phyloP scores from a whole-genome alignment of 2,797 vertebrate genomes.

The Pachyuromys duprasi region DNA sequence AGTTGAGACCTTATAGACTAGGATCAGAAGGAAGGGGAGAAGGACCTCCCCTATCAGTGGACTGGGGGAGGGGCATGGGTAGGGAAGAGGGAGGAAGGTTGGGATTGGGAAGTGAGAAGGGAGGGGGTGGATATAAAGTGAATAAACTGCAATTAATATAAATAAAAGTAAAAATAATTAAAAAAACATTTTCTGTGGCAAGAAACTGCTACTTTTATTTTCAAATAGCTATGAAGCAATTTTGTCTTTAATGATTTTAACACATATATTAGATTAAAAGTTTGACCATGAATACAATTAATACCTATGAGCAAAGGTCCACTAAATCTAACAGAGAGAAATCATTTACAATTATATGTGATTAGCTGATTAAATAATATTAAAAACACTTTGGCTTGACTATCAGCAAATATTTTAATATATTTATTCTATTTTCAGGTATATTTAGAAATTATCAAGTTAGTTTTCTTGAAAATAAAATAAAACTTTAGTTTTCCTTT shows the following conservation, averaged over 20 bases:
- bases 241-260: neutral
- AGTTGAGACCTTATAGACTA: too few relatives aligned
- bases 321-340: neutral
- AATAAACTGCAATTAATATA: too few relatives aligned
- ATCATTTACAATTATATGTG: neutral
- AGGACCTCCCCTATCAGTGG: too few relatives aligned
- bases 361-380: neutral
- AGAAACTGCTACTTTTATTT: neutral
- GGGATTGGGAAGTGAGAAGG: too few relatives aligned
- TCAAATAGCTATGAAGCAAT: neutral
- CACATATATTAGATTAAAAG: neutral
- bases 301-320: neutral
- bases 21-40: too few relatives aligned
- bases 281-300: neutral
- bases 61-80: too few relatives aligned
- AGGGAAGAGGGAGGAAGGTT: too few relatives aligned
- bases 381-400: neutral
- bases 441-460: neutral
- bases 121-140: too few relatives aligned
- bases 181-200: neutral
- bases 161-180: too few relatives aligned
- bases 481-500: neutral
- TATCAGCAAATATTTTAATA: neutral
- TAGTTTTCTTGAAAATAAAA: neutral
- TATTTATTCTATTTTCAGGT: neutral